phyloP scores from a whole-genome alignment of 2,888 invertebrate species.

The Eupithecia inturbata region DNA sequence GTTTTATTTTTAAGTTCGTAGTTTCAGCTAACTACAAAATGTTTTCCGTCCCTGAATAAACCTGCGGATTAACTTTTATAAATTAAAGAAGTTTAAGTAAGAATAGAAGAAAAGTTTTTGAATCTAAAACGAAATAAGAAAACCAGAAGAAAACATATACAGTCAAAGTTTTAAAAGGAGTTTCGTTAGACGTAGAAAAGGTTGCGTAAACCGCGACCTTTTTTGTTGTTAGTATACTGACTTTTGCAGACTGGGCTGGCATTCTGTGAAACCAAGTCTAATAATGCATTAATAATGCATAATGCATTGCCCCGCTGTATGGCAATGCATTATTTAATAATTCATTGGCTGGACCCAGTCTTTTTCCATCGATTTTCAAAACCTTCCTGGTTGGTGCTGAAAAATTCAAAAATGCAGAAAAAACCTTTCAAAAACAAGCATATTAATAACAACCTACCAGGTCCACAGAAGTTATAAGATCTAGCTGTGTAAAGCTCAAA shows the following conservation, averaged over 20 bases:
- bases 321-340: too few relatives aligned
- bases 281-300: too few relatives aligned
- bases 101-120: not conserved
- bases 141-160: not conserved
- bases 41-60: not conserved
- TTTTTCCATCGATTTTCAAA: not conserved
- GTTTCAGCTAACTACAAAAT: not conserved
- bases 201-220: not conserved
- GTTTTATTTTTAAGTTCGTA: not conserved
- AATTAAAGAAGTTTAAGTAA: not conserved
- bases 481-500: conserved; percentile 56
- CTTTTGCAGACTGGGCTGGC: not conserved
- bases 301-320: too few relatives aligned
- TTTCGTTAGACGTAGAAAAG: not conserved
- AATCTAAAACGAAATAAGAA: not conserved
- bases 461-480: conserved; percentile 59
- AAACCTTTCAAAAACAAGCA: not conserved
- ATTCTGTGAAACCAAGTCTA: not conserved
- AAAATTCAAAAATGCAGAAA: not conserved
- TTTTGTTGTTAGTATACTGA: not conserved
- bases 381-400: not conserved
- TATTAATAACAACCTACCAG: conserved; percentile 46
- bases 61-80: not conserved
- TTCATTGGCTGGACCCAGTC: too few relatives aligned
- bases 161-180: not conserved